phyloP scores from a whole-genome alignment of 2,888 invertebrate species.

The Diplazon laetatorius region DNA sequence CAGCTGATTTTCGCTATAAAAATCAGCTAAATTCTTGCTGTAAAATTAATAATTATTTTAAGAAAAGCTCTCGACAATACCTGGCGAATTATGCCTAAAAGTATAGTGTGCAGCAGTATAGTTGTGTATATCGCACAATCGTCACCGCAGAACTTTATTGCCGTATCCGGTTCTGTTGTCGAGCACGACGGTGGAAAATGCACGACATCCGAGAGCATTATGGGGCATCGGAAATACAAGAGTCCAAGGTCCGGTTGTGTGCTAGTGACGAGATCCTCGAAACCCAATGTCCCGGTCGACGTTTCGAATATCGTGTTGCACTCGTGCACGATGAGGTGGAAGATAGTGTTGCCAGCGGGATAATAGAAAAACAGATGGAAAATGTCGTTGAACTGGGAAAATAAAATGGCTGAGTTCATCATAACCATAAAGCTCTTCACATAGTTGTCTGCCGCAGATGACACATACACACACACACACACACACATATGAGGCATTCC shows the following conservation, averaged over 20 bases:
- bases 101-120: too few species aligned
- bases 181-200: constrained; percentile 11
- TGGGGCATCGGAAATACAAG: constrained; percentile 49
- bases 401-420: constrained; percentile 26
- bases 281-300: constrained; percentile 57
- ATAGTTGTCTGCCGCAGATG: neutral
- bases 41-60: too few species aligned
- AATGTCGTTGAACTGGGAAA: constrained; percentile 6
- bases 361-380: neutral
- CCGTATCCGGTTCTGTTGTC: constrained; percentile 19
- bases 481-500: too few species aligned
- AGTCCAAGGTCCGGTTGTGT: constrained; percentile 25
- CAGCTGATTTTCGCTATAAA: too few species aligned
- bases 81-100: too few species aligned
- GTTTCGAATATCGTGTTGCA: constrained; percentile 57
- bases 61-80: too few species aligned
- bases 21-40: too few species aligned
- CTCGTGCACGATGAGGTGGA: neutral
- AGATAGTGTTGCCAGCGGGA: neutral
- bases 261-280: constrained; percentile 49
- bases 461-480: neutral
- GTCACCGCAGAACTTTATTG: constrained; percentile 9
- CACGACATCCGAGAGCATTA: constrained; percentile 12
- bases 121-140: constrained; percentile 41
- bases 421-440: neutral